A percentile compares a stretch with the other conserved stretches of the same genome.
Conservation (phyloP, 2,888 invertebrate genomes). For the Troides helena region DNA sequence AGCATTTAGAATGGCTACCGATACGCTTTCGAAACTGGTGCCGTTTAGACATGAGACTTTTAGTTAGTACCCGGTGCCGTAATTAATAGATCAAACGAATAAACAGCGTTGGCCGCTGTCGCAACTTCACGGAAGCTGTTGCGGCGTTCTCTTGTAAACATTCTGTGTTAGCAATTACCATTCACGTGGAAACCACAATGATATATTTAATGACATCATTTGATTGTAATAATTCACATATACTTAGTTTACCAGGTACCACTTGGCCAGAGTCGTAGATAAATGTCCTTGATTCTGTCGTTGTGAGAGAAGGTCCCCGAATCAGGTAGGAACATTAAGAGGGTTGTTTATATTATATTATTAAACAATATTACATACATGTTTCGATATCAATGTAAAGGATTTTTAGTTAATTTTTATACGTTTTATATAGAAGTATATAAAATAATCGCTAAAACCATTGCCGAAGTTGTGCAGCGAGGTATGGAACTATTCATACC, state of each 20-base stretch:
- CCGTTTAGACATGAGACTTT: conserved; percentile 17
- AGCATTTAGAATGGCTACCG: conserved; percentile 7
- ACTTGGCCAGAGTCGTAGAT: neutral
- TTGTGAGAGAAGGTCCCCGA: neutral
- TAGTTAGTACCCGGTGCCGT: conserved; percentile 28
- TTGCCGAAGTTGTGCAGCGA: too few species aligned
- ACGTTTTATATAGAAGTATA: too few species aligned
- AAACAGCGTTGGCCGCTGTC: conserved; percentile 28
- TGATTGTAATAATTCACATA: neutral
- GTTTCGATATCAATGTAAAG: too few species aligned
- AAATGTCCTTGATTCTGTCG: neutral
- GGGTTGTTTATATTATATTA: too few species aligned
- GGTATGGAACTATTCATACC: too few species aligned
- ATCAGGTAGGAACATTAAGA: too few species aligned
- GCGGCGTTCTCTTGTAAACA: conserved; percentile 19
- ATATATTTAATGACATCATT: conserved; percentile 18
- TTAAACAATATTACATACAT: too few species aligned
- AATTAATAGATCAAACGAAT: conserved; percentile 41
- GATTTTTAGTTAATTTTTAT: too few species aligned
- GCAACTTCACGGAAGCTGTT: conserved; percentile 35
- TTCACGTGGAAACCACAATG: conserved; percentile 23
- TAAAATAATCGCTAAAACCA: too few species aligned
- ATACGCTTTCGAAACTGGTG: conserved; percentile 23
- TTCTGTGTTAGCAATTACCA: conserved; percentile 29
- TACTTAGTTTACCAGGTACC: neutral